Evolutionary conservation across 2,797 vertebrate genomes (phyloP).

Genomic region (Eulemur albifrons): DNA sequence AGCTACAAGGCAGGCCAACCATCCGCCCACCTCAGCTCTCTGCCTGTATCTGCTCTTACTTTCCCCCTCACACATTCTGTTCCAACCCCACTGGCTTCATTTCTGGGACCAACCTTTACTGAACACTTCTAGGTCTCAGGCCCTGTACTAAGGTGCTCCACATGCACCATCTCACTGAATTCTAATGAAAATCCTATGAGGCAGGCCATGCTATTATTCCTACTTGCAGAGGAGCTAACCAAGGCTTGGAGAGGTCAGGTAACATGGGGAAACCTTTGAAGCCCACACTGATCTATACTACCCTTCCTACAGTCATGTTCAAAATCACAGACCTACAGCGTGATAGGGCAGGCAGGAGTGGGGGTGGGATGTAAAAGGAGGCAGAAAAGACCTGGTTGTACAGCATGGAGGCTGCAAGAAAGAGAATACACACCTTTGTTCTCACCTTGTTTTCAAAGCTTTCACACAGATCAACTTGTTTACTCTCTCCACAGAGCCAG

Average conservation of each 20-base stretch:
- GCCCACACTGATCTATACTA: background rate
- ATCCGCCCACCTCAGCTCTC: background rate
- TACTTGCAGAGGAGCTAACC: background rate
- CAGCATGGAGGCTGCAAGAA: background rate
- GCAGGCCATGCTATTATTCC: background rate
- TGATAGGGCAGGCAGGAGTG: accelerated
- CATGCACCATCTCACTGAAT: background rate
- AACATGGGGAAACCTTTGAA: background rate
- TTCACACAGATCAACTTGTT: conserved; percentile 97
- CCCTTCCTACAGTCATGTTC: background rate
- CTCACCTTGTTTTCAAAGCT: conserved; percentile 94
- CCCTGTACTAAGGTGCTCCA: background rate
- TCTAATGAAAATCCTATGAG: background rate
- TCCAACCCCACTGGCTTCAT: background rate
- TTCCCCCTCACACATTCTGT: background rate
- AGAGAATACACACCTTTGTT: conserved; percentile 82
- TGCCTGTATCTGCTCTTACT: background rate
- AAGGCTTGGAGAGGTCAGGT: background rate
- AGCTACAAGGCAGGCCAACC: background rate
- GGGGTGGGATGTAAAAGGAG: accelerated
- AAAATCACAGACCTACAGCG: background rate
- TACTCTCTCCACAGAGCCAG: conserved; percentile 96
- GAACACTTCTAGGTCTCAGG: background rate
- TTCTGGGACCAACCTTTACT: background rate
- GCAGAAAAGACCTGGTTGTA: background rate